phyloP scores from a whole-genome alignment of 2,888 invertebrate species.

The Asteroscopus sphinx region DNA sequence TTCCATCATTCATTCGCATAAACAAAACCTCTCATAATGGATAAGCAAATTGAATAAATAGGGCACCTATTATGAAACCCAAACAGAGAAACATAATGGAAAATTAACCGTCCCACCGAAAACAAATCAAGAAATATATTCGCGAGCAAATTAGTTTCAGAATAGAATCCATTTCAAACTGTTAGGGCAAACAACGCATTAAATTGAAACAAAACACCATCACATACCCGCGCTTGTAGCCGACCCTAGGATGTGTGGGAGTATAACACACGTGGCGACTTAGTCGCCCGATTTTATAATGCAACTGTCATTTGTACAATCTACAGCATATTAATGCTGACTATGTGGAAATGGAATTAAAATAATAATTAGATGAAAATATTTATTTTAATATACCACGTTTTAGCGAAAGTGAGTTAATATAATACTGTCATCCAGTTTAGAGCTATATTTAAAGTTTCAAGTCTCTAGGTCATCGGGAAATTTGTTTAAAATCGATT shows the following conservation, averaged over 20 bases:
- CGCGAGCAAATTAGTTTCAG: slow-evolving; percentile 53
- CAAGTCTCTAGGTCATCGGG: too few species aligned
- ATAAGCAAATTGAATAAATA: slow-evolving; percentile 37
- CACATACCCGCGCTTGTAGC: slow-evolving; percentile 24
- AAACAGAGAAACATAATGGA: slow-evolving; percentile 47
- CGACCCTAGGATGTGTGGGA: slow-evolving; percentile 49
- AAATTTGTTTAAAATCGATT: too few species aligned
- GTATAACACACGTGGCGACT: slow-evolving; percentile 41
- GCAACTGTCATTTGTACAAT: slow-evolving; percentile 24
- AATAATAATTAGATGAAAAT: too few species aligned
- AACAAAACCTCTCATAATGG: slow-evolving; percentile 23
- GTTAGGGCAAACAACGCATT: slow-evolving; percentile 58
- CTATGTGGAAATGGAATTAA: too few species aligned
- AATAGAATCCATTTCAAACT: slow-evolving; percentile 54
- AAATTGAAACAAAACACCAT: slow-evolving; percentile 67
- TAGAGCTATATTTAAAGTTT: too few species aligned
- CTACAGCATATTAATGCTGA: too few species aligned
- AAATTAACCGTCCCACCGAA: slow-evolving; percentile 46
- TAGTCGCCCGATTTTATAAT: slow-evolving; percentile 39
- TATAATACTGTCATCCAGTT: too few species aligned
- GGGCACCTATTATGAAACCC: slow-evolving; percentile 31
- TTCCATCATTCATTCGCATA: slow-evolving; percentile 1
- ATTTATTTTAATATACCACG: too few species aligned
- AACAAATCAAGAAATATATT: slow-evolving; percentile 57
- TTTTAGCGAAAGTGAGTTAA: too few species aligned